phyloP scores from a whole-genome alignment of 2,113 vertebrate species.

The Vidua macroura region DNA sequence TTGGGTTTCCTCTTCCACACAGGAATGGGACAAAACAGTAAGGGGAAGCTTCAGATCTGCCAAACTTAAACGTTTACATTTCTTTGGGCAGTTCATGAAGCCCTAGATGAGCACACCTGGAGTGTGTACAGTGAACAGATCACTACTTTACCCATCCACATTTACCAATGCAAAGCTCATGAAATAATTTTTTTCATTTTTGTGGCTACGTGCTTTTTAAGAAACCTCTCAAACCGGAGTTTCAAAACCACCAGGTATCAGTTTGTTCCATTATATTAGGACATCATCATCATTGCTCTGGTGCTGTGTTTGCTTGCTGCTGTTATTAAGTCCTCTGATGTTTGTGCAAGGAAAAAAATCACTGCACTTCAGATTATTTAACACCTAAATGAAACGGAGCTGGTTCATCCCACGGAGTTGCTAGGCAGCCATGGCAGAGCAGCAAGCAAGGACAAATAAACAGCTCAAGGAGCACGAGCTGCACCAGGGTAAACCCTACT shows the following conservation, averaged over 20 bases:
- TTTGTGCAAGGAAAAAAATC: background rate
- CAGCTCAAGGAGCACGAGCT: background rate
- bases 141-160: background rate
- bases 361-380: constrained; percentile 24
- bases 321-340: background rate
- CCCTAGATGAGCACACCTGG: background rate
- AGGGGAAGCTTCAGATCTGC: background rate
- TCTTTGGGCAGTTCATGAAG: background rate
- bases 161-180: background rate
- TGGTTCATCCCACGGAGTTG: constrained; percentile 33
- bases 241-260: background rate
- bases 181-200: background rate
- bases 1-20: background rate
- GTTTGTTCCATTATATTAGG: background rate
- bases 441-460: background rate
- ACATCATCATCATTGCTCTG: accelerated
- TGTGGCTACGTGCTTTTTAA: background rate
- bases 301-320: background rate
- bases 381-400: constrained; percentile 1
- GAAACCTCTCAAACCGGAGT: background rate
- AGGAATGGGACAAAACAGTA: background rate
- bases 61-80: background rate
- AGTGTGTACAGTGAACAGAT: background rate
- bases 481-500: background rate
- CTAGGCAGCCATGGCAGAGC: constrained; percentile 42